These are phyloP conservation scores for Leptodactylus fallax DNA, from an alignment of 2,797 vertebrate species.

Conservation along the genomic window DNA sequence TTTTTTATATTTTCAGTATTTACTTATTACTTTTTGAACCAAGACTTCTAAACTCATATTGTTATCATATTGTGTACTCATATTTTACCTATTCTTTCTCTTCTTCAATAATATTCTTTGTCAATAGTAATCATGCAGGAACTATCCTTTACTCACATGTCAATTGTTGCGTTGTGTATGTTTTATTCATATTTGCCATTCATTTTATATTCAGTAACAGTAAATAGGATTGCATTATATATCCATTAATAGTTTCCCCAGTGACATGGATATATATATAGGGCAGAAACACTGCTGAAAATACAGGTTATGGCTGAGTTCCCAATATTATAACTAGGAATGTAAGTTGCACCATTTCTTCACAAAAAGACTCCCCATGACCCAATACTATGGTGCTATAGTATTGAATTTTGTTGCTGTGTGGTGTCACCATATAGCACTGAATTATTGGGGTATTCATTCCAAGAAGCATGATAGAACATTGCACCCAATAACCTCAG, in stretches of 20 bases:
- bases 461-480: background rate
- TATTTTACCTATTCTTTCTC: too few species aligned
- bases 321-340: background rate
- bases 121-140: constrained; percentile 17
- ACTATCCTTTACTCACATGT: background rate
- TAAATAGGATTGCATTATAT: background rate
- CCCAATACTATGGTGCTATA: too few species aligned
- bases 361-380: too few species aligned
- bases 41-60: too few species aligned
- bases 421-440: background rate
- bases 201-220: background rate
- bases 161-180: background rate
- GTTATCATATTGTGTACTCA: too few species aligned
- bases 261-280: background rate
- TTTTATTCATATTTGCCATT: background rate
- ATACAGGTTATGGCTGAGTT: background rate
- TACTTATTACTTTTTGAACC: too few species aligned
- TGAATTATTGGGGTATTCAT: background rate
- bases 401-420: background rate
- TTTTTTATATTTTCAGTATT: too few species aligned
- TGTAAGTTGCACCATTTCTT: background rate
- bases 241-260: background rate
- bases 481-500: background rate
- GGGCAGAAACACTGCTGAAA: background rate
- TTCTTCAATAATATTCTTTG: constrained; percentile 2